phyloP scores from a whole-genome alignment of 2,797 vertebrate genomes.

The Sebastes dallii region DNA sequence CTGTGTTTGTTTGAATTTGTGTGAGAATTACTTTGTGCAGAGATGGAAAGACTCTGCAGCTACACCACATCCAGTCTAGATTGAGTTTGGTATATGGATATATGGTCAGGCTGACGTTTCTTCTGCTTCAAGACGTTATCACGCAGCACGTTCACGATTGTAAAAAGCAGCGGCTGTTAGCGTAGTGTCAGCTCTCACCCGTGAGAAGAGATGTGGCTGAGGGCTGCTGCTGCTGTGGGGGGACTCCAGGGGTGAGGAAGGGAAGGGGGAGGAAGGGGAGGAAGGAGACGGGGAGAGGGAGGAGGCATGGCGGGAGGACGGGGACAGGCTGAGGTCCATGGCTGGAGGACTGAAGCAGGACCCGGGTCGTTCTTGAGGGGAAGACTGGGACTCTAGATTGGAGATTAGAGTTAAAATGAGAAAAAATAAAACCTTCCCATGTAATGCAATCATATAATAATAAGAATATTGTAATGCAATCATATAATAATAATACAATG shows the following conservation, averaged over 20 bases:
- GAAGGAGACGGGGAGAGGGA: slow-evolving; percentile 77
- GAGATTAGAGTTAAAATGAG: not conserved
- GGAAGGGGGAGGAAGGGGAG: slow-evolving; percentile 80
- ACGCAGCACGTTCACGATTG: too few relatives aligned
- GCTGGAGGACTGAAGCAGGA: slow-evolving; percentile 83
- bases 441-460: not conserved
- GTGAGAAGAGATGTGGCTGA: slow-evolving; percentile 74
- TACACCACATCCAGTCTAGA: too few relatives aligned
- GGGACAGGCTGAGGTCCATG: slow-evolving; percentile 91
- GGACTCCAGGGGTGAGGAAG: slow-evolving; percentile 78
- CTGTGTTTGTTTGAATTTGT: too few relatives aligned
- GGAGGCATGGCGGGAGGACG: slow-evolving; percentile 82
- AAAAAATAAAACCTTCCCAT: not conserved
- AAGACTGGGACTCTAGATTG: slow-evolving; percentile 77
- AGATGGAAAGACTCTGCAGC: too few relatives aligned
- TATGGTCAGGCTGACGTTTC: not conserved
- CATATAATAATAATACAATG: too few relatives aligned
- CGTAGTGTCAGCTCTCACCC: slow-evolving; percentile 60
- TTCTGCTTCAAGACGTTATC: too few relatives aligned
- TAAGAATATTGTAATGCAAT: not conserved
- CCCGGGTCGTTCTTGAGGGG: slow-evolving; percentile 81
- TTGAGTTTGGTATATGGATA: not conserved
- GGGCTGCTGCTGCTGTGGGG: slow-evolving; percentile 78
- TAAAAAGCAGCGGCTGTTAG: slow-evolving; percentile 58
- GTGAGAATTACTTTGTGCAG: too few relatives aligned